These are phyloP conservation scores for Tethya wilhelma DNA, from an alignment of 37 sponge, comb jelly and placozoan genomes.

Conservation along the genomic window DNA sequence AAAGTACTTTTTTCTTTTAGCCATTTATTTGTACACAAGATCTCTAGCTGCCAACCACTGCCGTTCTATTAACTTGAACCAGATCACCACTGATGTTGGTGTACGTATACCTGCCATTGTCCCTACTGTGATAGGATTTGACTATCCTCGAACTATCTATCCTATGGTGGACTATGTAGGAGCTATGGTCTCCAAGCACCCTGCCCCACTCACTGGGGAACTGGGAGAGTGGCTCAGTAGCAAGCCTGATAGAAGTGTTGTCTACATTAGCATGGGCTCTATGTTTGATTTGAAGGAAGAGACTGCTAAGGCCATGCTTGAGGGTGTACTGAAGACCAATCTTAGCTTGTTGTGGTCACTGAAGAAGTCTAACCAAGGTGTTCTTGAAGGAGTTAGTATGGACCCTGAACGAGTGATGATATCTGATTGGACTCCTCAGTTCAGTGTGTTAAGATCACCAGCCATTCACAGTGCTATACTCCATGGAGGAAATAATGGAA, in stretches of 20 bases:
- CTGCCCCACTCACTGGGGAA: constrained; percentile 2
- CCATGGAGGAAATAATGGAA: constrained; percentile 65
- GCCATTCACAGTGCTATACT: constrained; percentile 33
- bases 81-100: constrained; percentile 3
- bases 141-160: constrained; percentile 37
- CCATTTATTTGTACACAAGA: too few relatives aligned
- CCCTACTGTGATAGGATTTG: constrained; percentile 48
- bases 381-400: constrained; percentile 30
- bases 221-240: constrained; percentile 47
- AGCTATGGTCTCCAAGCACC: constrained; percentile 23
- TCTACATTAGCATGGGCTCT: constrained; percentile 74
- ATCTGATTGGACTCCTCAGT: constrained; percentile 55
- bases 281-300: background rate
- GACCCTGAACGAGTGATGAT: constrained; percentile 33
- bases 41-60: too few relatives aligned
- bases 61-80: background rate
- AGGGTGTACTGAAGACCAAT: constrained; percentile 16
- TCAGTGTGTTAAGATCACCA: constrained; percentile 31
- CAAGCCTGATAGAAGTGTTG: constrained; percentile 19
- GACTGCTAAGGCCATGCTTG: constrained; percentile 14
- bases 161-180: constrained; percentile 50
- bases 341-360: constrained; percentile 54
- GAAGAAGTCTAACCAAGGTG: constrained; percentile 14
- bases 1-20: background rate
- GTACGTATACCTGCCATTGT: constrained; percentile 20